These are phyloP conservation scores for Rhingia rostrata DNA, from an alignment of 2,888 invertebrate species.

Conservation along the genomic window DNA sequence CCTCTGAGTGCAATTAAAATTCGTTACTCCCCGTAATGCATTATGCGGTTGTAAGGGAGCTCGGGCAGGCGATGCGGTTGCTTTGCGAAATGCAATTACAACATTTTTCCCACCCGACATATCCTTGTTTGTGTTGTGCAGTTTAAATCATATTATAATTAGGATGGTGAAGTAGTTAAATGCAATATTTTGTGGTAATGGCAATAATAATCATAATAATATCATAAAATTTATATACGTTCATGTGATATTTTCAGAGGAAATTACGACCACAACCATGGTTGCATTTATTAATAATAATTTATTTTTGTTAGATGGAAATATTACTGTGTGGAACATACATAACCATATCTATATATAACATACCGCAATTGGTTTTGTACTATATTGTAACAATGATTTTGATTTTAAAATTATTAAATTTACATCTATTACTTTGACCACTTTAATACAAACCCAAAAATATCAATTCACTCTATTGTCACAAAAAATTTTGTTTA, in stretches of 20 bases:
- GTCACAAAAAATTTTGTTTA: too few relatives aligned
- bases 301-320: neutral
- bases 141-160: slow-evolving; percentile 69
- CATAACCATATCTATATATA: too few relatives aligned
- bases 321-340: too few relatives aligned
- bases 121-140: slow-evolving; percentile 56
- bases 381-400: too few relatives aligned
- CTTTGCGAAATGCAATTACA: slow-evolving; percentile 69
- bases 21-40: slow-evolving; percentile 34
- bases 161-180: slow-evolving; percentile 55
- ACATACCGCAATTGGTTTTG: too few relatives aligned
- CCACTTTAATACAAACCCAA: too few relatives aligned
- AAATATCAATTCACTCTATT: too few relatives aligned
- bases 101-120: slow-evolving; percentile 22
- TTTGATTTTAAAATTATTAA: too few relatives aligned
- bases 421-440: too few relatives aligned
- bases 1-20: slow-evolving; percentile 66
- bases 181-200: slow-evolving; percentile 59
- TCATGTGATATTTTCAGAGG: slow-evolving; percentile 8
- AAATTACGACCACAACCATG: slow-evolving; percentile 15
- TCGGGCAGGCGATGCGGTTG: slow-evolving; percentile 34
- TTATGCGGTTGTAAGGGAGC: slow-evolving; percentile 37
- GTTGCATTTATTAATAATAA: neutral
- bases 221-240: neutral
- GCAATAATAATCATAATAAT: slow-evolving; percentile 9